phyloP scores from a whole-genome alignment of 2,888 invertebrate species.

The Aquatica leii region DNA sequence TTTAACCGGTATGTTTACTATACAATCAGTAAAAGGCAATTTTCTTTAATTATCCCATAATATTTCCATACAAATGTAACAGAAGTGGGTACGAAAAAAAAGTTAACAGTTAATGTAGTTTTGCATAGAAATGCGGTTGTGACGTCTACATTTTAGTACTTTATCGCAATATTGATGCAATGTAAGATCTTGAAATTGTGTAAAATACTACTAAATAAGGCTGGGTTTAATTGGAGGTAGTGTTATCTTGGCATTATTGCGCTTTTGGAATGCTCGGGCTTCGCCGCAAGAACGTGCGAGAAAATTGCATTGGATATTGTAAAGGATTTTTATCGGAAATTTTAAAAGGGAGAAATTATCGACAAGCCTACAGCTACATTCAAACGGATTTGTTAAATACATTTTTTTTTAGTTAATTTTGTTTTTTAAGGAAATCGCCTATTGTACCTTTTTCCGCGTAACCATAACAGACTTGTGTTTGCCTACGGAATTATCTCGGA shows the following conservation, averaged over 20 bases:
- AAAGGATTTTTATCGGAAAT: slow-evolving; percentile 38
- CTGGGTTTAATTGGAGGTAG: slow-evolving; percentile 45
- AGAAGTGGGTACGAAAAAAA: not conserved
- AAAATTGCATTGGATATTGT: slow-evolving; percentile 36
- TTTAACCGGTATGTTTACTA: slow-evolving; percentile 3
- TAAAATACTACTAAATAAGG: slow-evolving; percentile 45
- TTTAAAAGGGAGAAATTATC: slow-evolving; percentile 26
- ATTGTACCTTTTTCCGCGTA: slow-evolving; percentile 23
- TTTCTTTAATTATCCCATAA: slow-evolving; percentile 4
- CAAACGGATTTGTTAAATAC: slow-evolving; percentile 15
- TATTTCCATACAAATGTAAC: slow-evolving; percentile 8
- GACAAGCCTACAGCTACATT: slow-evolving; percentile 18
- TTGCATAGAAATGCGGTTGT: slow-evolving; percentile 15
- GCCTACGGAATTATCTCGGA: slow-evolving; percentile 17
- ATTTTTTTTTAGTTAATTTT: slow-evolving; percentile 18
- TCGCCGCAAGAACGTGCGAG: slow-evolving; percentile 36
- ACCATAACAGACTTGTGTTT: slow-evolving; percentile 9
- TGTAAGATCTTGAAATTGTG: slow-evolving; percentile 32
- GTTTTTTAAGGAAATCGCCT: slow-evolving; percentile 28
- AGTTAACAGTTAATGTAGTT: not conserved
- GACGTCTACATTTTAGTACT: slow-evolving; percentile 29
- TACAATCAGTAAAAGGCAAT: slow-evolving; percentile 2
- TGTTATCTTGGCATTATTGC: slow-evolving; percentile 44
- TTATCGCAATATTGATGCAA: slow-evolving; percentile 30
- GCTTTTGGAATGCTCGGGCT: slow-evolving; percentile 43